Base-by-base conservation (phyloP, 2,888 invertebrate genomes). In the Helleia helle region DNA sequence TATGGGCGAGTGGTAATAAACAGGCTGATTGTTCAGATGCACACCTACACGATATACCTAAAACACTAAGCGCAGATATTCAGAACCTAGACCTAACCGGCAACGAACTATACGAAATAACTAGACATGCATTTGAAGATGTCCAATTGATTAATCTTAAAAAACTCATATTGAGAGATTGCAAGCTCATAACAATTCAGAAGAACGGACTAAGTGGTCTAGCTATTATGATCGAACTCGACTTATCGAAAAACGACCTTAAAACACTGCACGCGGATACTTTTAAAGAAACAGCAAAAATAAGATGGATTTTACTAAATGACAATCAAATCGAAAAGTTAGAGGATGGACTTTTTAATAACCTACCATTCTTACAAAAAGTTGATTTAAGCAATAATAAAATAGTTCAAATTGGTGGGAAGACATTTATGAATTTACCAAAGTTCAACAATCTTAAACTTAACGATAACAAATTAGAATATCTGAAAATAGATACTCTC, bases 1-100 rank as follows among this genome's bases (percentile, higher is more conserved):
- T 91, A 49, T 96, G 96, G 95, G 90, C 90, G 17, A 90, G 91
- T 44, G 95, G 95, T 4, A 93, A 91, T 68, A 94, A 92, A 65
- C 90, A 90, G 13, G 95, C 94, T 1, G 92, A 94, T 54, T 96
- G 96, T 67, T 88, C 88, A 24, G 84, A 87, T 41, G 86, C 87
- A 26, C 84, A 87, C n/a, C 84, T 93, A 22, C 87, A 84, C 34
- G 79, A 88, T 18, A 89, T 96, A 50, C 96, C 96, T 0, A 83
- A 79, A 46, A 88, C 88, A 39, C 77, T 96, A 24, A 93, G 92
- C 61, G 76, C 88, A 25, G 92, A 93, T 46, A 85, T 91, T 56
- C 89, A 91, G 62, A 89, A 88, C 39, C 84, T 94, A 28, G 92
- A 94, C 59, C 83, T 95, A 26, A 89, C 91, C 2, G 87, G 88